phyloP scores from a whole-genome alignment of 2,113 vertebrate species.

The Buteo buteo region DNA sequence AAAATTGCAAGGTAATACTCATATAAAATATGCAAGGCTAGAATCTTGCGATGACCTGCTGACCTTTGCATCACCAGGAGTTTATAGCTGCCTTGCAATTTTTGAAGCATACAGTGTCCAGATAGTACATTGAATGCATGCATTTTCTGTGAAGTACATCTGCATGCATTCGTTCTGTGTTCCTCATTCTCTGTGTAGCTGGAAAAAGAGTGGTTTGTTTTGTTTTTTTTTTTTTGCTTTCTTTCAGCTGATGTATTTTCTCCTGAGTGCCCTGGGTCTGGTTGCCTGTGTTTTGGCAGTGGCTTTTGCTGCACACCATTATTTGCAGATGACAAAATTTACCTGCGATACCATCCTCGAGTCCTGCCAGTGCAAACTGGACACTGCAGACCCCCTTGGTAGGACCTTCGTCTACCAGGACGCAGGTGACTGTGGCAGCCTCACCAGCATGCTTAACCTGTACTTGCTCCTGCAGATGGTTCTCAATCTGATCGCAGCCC shows the following conservation, averaged over 20 bases:
- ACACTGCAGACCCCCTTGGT: constrained; percentile 80
- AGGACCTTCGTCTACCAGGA: constrained; percentile 83
- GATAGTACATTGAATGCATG: accelerated
- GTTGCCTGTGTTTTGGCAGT: constrained; percentile 82
- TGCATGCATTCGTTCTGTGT: background rate
- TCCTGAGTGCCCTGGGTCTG: constrained; percentile 83
- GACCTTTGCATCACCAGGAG: background rate
- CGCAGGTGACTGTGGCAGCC: constrained; percentile 74
- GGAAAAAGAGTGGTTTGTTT: background rate
- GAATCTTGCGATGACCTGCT: background rate
- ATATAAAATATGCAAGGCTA: background rate
- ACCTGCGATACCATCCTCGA: constrained; percentile 61
- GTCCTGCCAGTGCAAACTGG: constrained; percentile 83
- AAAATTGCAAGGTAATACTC: background rate
- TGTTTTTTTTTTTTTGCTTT: background rate
- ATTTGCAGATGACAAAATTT: constrained; percentile 76
- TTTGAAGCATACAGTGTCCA: background rate
- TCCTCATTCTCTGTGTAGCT: background rate
- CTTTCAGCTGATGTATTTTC: constrained; percentile 88
- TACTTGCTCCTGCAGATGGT: constrained; percentile 87
- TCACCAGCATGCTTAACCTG: constrained; percentile 79
- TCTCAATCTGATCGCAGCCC: constrained; percentile 82
- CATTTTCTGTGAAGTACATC: background rate
- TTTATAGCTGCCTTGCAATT: background rate
- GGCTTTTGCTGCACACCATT: constrained; percentile 86